Conservation (phyloP, 2,888 invertebrate species). For the Sicus ferrugineus region DNA sequence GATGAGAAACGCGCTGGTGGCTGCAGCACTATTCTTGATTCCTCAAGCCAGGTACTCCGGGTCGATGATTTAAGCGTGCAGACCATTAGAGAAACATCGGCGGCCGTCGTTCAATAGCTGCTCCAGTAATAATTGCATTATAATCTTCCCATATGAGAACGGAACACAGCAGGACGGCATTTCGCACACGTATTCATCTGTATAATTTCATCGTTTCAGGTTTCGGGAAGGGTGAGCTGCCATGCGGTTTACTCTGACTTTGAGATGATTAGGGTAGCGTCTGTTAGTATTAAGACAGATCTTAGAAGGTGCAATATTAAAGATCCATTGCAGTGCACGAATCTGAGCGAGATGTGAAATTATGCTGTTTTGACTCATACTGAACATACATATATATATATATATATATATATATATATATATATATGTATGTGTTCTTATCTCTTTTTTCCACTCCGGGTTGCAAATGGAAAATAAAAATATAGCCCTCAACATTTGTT, state of each 20-base stretch:
- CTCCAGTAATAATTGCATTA: conserved; percentile 20
- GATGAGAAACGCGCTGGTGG: background rate
- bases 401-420: too few relatives aligned
- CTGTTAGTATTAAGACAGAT: too few relatives aligned
- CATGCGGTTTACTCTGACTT: background rate
- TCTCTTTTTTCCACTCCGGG: background rate
- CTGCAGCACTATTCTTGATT: background rate
- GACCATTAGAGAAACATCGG: background rate
- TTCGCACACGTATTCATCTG: conserved; percentile 23
- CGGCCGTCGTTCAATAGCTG: conserved; percentile 18
- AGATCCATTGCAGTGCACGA: too few relatives aligned
- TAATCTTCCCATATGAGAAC: conserved; percentile 14
- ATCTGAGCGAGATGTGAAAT: too few relatives aligned
- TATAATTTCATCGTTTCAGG: conserved; percentile 21
- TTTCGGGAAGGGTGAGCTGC: background rate
- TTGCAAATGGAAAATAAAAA: background rate
- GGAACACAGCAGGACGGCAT: conserved; percentile 15
- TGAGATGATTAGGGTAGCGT: too few relatives aligned
- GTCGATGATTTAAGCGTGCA: background rate
- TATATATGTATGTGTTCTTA: too few relatives aligned
- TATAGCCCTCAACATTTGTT: background rate
- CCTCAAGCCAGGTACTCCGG: background rate
- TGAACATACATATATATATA: too few relatives aligned
- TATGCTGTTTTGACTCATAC: too few relatives aligned
- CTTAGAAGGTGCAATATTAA: too few relatives aligned